These are phyloP conservation scores for Astur gentilis DNA, from an alignment of 2,113 vertebrate genomes.

Conservation along the genomic window DNA sequence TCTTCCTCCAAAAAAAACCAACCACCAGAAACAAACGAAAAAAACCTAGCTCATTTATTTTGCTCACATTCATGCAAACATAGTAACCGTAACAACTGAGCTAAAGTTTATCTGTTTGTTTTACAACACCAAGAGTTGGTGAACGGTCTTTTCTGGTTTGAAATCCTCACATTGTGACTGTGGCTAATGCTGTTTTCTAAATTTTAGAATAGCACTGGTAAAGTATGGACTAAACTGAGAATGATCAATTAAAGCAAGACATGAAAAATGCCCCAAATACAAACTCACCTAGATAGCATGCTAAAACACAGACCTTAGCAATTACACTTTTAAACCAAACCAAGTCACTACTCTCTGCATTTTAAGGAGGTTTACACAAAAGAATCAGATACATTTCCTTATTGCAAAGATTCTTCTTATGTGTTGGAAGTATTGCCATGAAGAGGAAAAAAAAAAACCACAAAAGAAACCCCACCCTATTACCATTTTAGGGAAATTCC, in stretches of 20 bases:
- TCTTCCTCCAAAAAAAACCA: not conserved
- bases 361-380: not conserved
- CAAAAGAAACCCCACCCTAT: not conserved
- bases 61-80: not conserved
- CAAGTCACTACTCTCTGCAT: not conserved
- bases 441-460: not conserved
- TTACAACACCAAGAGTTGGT: not conserved
- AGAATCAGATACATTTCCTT: not conserved
- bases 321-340: not conserved
- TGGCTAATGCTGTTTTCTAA: not conserved
- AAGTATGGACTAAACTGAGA: not conserved
- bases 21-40: not conserved
- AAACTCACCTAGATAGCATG: not conserved
- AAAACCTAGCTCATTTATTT: not conserved
- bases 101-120: not conserved
- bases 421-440: not conserved
- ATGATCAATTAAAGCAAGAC: not conserved
- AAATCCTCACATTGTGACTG: not conserved
- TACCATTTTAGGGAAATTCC: not conserved
- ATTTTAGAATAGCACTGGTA: not conserved
- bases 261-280: not conserved
- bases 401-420: not conserved
- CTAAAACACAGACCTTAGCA: not conserved
- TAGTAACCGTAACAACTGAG: not conserved
- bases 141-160: not conserved